phyloP scores from a whole-genome alignment of 53 echinoderm and acorn worm species.

The Actinopyga echinites region DNA sequence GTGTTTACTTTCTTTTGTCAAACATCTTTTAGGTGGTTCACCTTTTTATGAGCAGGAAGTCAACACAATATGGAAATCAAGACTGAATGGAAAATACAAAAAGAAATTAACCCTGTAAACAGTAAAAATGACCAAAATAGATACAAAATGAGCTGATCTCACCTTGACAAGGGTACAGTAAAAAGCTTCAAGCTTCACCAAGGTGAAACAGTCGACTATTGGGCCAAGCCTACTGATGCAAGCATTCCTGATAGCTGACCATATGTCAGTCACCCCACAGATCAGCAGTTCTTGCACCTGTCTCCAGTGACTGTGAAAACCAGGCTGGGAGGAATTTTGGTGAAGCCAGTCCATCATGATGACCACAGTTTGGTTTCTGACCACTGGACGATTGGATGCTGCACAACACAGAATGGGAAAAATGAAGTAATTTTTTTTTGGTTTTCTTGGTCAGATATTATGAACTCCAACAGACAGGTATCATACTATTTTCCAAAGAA shows the following conservation, averaged over 20 bases:
- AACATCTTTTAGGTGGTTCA: too few relatives aligned
- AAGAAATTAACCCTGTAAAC: too few relatives aligned
- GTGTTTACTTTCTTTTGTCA: too few relatives aligned
- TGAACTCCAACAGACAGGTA: too few relatives aligned
- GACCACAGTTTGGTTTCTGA: constrained; percentile 89
- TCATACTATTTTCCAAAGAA: too few relatives aligned
- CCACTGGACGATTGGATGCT: constrained; percentile 87
- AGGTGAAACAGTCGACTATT: constrained; percentile 67
- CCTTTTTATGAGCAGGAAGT: too few relatives aligned
- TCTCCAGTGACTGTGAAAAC: constrained; percentile 57
- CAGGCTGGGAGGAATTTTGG: constrained; percentile 46
- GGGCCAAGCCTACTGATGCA: constrained; percentile 64
- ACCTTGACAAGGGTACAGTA: constrained; percentile 77
- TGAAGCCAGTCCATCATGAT: constrained; percentile 96
- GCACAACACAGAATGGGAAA: not conserved
- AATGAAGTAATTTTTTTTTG: not conserved
- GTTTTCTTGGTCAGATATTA: too few relatives aligned
- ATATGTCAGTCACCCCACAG: constrained; percentile 84
- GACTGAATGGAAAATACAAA: too few relatives aligned
- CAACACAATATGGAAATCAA: too few relatives aligned
- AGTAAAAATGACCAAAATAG: too few relatives aligned
- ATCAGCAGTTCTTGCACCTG: constrained; percentile 65
- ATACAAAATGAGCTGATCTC: too few relatives aligned
- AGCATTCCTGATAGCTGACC: constrained; percentile 93
- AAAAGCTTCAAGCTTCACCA: constrained; percentile 74